A percentile compares a stretch with the other conserved stretches of the same genome.
Conservation (phyloP, 2,888 invertebrate species). For the Hylaea fasciaria region DNA sequence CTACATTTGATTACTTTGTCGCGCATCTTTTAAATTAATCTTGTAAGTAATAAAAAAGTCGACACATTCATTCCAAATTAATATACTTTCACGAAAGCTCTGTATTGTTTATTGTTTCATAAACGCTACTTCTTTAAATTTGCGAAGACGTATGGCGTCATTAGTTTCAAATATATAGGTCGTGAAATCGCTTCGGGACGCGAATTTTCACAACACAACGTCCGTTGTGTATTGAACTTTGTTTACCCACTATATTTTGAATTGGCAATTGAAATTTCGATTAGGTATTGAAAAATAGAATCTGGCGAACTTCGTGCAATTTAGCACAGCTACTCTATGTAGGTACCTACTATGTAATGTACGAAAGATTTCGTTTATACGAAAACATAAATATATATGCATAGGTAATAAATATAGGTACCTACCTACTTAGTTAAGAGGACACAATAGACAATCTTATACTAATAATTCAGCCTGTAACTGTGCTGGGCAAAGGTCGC, state of each 20-base stretch:
- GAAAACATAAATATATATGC: no score
- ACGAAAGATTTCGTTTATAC: no score
- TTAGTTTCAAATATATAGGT: conserved; percentile 51
- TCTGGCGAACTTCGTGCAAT: no score
- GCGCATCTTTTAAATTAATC: background rate
- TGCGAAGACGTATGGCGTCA: conserved; percentile 48
- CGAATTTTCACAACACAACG: conserved; percentile 18
- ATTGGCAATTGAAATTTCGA: background rate
- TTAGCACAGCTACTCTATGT: no score
- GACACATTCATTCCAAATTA: conserved; percentile 9
- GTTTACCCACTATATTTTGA: conserved; percentile 2
- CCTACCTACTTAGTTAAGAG: no score
- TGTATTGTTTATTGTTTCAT: conserved; percentile 31
- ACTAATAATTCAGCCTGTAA: no score
- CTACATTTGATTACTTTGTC: background rate
- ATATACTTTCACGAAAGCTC: conserved; percentile 12
- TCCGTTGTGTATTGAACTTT: conserved; percentile 7
- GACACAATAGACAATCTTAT: no score
- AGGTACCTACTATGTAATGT: no score
- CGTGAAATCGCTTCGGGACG: conserved; percentile 35
- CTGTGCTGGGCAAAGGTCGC: no score
- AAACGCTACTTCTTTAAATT: conserved; percentile 38
- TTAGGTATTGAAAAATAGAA: no score
- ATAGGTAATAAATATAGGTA: no score
- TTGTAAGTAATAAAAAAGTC: conserved; percentile 13